Evolutionary conservation across 2,797 vertebrate species (phyloP).

Genomic region (Crypturellus tataupa): DNA sequence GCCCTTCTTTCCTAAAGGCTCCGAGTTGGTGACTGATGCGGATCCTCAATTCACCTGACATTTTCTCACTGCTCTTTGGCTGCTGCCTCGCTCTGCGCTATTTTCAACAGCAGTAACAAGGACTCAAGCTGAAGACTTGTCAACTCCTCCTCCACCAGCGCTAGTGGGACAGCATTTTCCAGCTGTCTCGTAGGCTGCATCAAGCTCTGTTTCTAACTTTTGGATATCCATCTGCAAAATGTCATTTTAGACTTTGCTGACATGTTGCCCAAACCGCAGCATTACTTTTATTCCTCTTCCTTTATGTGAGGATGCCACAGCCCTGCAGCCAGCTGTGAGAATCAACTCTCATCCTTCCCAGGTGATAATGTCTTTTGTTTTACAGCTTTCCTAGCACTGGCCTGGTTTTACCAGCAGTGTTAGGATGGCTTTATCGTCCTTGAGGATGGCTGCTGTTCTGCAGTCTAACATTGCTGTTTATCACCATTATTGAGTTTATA

Average conservation of each 20-base stretch:
- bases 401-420: neutral
- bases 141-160: neutral
- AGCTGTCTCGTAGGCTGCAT: neutral
- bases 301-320: accelerated
- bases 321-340: neutral
- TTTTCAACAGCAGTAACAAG: neutral
- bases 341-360: neutral
- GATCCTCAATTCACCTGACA: neutral
- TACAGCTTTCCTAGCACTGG: neutral
- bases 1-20: neutral
- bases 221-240: neutral
- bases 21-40: neutral
- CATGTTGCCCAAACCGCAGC: neutral
- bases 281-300: neutral
- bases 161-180: accelerated
- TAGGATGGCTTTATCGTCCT: neutral
- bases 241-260: neutral
- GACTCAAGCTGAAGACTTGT: neutral
- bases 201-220: neutral
- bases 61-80: neutral
- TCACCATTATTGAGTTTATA: neutral
- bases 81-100: neutral
- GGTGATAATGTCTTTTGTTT: neutral
- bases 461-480: neutral
- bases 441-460: neutral